Evolutionary conservation across 2,888 invertebrate species (phyloP), one percentile per base, ranked within the genome.

Genomic region (Strigamia crassipes): DNA sequence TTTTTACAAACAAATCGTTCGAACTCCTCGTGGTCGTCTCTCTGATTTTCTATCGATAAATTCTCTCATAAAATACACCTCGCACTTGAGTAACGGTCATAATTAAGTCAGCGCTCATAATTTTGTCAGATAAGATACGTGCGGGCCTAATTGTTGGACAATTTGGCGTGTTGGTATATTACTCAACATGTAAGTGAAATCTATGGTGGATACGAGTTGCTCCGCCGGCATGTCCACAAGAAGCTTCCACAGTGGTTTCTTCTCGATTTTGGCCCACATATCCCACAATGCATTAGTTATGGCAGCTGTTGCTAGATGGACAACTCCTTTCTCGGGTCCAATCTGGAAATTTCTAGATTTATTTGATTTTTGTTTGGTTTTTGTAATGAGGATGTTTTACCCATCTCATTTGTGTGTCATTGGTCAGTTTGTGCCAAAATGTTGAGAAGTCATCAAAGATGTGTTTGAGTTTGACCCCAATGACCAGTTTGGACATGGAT

Each of bases 241-340:
- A 0, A 96, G 89, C 86, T 93, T 93, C 96, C 96, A 97, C 0
- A 97, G 87, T 0, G 97, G 96, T 87, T 96, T 96, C 46, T 91
- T 90, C 87, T 94, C 93, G 10, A 94, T 88, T 85, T 94, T 92
- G 0, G 93, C 96, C 96, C 96, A 96, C 81, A 96, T 88, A 87
- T 97, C 97, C 96, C 96, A 97, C 2, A 96, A 87, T 0, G 95
- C 93, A 88, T 96, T 97, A n/a, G 96, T 88, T 81, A 96, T 91
- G 10, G 95, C 96, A 0, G 95, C 96, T 1, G 92, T 92, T 0
- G 96, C 96, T 84, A 97, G 89, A 88, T 96, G 96, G 13, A 92
- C 92, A 0, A 94, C 96, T 12, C 96, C 96, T 88, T 96, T 96
- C 87, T 96, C 96, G 13, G 96, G 96, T 0, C 96, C 96, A 81